These are phyloP conservation scores for Cyclargus thomasi DNA, from an alignment of 1,140 invertebrate species.

Conservation along the genomic window DNA sequence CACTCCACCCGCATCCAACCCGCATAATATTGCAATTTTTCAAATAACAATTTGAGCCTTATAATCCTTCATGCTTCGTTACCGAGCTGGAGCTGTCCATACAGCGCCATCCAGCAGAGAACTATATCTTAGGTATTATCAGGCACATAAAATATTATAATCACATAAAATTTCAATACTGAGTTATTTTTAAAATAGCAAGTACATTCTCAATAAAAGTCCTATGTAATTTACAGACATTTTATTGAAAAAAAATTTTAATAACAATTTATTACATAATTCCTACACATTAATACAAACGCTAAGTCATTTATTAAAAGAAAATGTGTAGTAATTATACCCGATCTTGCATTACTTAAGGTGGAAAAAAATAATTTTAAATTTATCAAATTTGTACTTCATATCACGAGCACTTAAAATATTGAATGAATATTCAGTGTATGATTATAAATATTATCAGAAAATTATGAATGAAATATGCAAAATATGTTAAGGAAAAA, in stretches of 20 bases:
- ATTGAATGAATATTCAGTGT: neutral
- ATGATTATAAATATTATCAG: too few species aligned
- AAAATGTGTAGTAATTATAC: conserved; percentile 21
- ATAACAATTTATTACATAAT: conserved; percentile 45
- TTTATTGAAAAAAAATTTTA: conserved; percentile 59
- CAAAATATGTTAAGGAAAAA: too few species aligned
- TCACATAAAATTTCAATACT: too few species aligned
- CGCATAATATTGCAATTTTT: too few species aligned
- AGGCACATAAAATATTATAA: too few species aligned
- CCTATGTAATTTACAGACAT: conserved; percentile 27
- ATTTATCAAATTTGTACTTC: conserved; percentile 19
- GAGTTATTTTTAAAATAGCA: neutral
- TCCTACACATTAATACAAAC: conserved; percentile 43
- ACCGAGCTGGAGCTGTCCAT: too few species aligned
- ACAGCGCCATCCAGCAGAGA: too few species aligned
- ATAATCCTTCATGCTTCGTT: too few species aligned
- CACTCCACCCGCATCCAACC: too few species aligned
- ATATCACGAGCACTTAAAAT: conserved; percentile 18
- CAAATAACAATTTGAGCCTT: too few species aligned
- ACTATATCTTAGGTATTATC: too few species aligned
- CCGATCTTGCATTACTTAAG: conserved; percentile 59
- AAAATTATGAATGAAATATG: too few species aligned
- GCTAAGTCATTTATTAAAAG: conserved; percentile 38
- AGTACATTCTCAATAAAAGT: neutral
- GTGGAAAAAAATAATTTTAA: conserved; percentile 19